Conservation (phyloP, 2,113 vertebrate species). For the Tetrao urogallus region DNA sequence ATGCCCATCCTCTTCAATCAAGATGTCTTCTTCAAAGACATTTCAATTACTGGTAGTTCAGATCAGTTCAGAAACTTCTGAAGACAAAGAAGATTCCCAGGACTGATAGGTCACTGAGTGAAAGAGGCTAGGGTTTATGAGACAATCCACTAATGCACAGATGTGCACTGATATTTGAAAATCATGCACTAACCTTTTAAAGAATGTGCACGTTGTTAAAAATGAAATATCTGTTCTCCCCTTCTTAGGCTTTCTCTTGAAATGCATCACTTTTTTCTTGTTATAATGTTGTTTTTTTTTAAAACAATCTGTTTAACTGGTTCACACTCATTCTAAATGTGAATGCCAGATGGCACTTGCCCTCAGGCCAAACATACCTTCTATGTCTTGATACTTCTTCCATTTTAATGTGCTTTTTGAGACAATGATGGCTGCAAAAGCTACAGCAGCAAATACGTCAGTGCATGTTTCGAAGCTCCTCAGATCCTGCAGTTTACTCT, state of each 20-base stretch:
- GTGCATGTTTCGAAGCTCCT: not conserved
- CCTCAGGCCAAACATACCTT: not conserved
- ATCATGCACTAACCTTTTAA: not conserved
- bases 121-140: not conserved
- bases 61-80: not conserved
- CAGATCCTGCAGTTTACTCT: not conserved
- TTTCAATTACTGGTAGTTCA: not conserved
- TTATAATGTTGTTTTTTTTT: not conserved
- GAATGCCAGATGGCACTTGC: not conserved
- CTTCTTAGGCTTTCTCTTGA: not conserved
- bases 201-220: not conserved
- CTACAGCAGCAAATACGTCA: not conserved
- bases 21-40: not conserved
- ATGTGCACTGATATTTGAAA: constrained; percentile 43
- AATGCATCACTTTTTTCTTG: not conserved
- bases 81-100: not conserved
- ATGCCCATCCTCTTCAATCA: not conserved
- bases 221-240: not conserved
- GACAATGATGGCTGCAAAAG: not conserved
- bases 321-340: not conserved
- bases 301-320: not conserved
- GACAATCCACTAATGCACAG: not conserved
- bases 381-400: not conserved
- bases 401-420: constrained; percentile 17
- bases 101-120: not conserved